Percentiles rank a stretch among this genome's conserved stretches.
Conservation (phyloP, 2,888 invertebrate species). For the Apocheima hispidaria region DNA sequence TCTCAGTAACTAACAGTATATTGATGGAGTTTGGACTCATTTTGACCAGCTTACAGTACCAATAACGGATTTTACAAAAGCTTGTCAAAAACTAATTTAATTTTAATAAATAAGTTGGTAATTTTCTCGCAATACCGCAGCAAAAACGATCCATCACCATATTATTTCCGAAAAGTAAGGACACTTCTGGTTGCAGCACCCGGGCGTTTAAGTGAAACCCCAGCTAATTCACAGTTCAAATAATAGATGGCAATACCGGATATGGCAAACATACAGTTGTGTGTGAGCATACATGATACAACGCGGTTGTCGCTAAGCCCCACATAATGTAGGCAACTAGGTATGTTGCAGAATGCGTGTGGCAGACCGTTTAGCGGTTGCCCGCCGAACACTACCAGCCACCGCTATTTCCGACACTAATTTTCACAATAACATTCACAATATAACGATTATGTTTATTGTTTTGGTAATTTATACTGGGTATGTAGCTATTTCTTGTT, state of each 20-base stretch:
- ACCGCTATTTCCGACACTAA: constrained; percentile 40
- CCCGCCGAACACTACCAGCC: constrained; percentile 53
- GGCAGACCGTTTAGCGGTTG: constrained; percentile 56
- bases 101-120: no score
- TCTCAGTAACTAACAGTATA: no score
- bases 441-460: constrained; percentile 21
- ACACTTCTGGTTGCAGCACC: not conserved
- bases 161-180: not conserved
- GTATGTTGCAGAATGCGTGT: constrained; percentile 40
- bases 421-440: constrained; percentile 36
- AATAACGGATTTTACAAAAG: no score
- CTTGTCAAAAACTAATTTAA: no score
- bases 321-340: constrained; percentile 27
- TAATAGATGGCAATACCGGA: constrained; percentile 69
- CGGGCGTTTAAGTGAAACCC: constrained; percentile 54
- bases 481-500: not conserved
- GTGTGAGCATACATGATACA: constrained; percentile 59
- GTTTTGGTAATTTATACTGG: constrained; percentile 14
- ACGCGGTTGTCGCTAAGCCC: constrained; percentile 51
- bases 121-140: no score
- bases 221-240: constrained; percentile 70
- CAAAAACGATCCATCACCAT: no score
- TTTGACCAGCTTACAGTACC: no score
- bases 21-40: no score
- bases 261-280: constrained; percentile 70